These are phyloP conservation scores for Pteronotus mesoamericanus DNA, from an alignment of 2,797 vertebrate genomes.

Conservation along the genomic window DNA sequence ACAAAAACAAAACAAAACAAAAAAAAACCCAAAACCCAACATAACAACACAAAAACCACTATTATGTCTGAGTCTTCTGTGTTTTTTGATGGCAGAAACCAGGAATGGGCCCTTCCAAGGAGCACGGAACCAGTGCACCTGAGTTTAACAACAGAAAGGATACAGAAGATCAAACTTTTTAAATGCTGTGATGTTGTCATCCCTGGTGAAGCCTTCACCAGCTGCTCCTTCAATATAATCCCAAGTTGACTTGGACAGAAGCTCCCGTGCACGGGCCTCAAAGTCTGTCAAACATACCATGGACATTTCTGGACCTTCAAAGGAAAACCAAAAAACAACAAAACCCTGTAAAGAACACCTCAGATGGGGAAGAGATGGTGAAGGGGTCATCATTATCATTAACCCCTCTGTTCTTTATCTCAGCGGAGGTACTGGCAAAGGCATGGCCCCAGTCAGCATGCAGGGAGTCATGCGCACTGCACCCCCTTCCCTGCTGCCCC, in stretches of 20 bases:
- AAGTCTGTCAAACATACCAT: constrained; percentile 94
- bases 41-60: not conserved
- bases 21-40: fast-evolving
- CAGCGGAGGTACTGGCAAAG: not conserved
- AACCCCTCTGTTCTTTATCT: not conserved
- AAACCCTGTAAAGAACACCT: not conserved
- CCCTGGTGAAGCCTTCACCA: constrained; percentile 89
- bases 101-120: not conserved
- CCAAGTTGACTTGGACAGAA: constrained; percentile 91
- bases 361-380: not conserved
- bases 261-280: constrained; percentile 88
- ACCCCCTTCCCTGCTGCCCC: fast-evolving
- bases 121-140: not conserved
- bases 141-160: not conserved
- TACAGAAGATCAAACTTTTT: constrained; percentile 84
- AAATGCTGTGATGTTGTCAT: constrained; percentile 92
- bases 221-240: constrained; percentile 93
- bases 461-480: not conserved
- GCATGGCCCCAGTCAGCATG: not conserved
- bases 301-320: constrained; percentile 83
- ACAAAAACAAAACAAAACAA: too few relatives aligned
- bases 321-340: not conserved
- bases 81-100: not conserved
- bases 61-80: not conserved
- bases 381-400: not conserved